Percentiles rank a stretch among this genome's conserved stretches.
These are phyloP conservation scores for Cnemophilus loriae DNA, from an alignment of 2,113 vertebrate species.

Conservation along the genomic window DNA sequence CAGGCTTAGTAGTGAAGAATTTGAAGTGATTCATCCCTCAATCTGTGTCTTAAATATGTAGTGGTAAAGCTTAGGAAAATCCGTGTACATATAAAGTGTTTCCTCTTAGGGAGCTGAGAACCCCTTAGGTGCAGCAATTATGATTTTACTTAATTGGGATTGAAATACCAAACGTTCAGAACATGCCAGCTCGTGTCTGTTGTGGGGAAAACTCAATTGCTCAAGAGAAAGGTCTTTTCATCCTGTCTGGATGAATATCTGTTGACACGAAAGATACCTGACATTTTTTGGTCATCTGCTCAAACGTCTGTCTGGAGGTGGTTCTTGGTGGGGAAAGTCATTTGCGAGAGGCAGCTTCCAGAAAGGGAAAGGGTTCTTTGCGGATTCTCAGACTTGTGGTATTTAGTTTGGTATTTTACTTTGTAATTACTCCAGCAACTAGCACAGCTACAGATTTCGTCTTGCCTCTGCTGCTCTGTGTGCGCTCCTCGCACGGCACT, in stretches of 20 bases:
- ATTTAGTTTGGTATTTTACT: background rate
- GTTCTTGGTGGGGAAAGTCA: background rate
- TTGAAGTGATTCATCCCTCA: constrained; percentile 36
- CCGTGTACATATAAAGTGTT: background rate
- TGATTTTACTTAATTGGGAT: constrained; percentile 34
- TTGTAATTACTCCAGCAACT: constrained; percentile 27
- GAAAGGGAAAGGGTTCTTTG: background rate
- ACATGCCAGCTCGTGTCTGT: background rate
- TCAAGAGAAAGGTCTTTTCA: background rate
- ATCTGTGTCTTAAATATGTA: background rate
- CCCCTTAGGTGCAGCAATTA: constrained; percentile 34
- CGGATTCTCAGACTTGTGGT: background rate
- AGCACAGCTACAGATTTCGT: background rate
- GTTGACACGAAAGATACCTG: background rate
- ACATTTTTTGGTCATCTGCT: background rate
- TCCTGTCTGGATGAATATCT: background rate
- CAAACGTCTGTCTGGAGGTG: background rate
- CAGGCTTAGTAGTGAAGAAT: background rate
- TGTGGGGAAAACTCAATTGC: background rate
- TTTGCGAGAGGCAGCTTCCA: background rate
- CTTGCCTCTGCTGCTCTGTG: background rate
- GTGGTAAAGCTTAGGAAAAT: constrained; percentile 23
- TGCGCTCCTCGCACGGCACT: rapidly evolving
- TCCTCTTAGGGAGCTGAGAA: constrained; percentile 18
- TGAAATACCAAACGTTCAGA: background rate